A percentile compares a stretch with the other conserved stretches of the same genome.
Evolutionary conservation across 2,113 vertebrate genomes (phyloP).

Genomic region (Pionites leucogaster): DNA sequence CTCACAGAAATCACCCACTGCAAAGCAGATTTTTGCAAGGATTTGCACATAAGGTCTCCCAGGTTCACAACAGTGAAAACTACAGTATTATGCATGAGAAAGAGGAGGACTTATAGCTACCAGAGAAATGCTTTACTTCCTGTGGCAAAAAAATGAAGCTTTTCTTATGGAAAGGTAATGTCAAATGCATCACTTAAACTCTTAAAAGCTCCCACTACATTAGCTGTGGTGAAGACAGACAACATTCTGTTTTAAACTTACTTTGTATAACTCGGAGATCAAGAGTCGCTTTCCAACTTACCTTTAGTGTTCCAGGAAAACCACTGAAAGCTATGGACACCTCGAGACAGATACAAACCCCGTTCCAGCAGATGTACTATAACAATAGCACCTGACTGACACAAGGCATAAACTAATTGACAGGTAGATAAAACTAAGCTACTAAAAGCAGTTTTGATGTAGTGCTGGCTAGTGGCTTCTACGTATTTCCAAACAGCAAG

Average conservation of each 20-base stretch:
- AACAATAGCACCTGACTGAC: background rate
- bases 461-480: background rate
- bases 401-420: background rate
- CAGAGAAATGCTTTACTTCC: background rate
- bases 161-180: background rate
- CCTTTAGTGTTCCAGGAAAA: background rate
- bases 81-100: background rate
- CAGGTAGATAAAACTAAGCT: background rate
- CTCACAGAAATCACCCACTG: background rate
- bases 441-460: background rate
- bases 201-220: background rate
- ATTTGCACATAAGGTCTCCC: background rate
- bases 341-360: background rate
- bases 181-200: background rate
- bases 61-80: background rate
- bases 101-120: background rate
- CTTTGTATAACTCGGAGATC: background rate
- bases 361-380: background rate
- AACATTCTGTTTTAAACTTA: background rate
- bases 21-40: background rate
- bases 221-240: background rate
- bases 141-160: background rate
- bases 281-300: background rate
- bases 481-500: background rate
- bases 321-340: background rate